These are phyloP conservation scores for Notiomystis cincta DNA, from an alignment of 2,113 vertebrate genomes.

Conservation along the genomic window DNA sequence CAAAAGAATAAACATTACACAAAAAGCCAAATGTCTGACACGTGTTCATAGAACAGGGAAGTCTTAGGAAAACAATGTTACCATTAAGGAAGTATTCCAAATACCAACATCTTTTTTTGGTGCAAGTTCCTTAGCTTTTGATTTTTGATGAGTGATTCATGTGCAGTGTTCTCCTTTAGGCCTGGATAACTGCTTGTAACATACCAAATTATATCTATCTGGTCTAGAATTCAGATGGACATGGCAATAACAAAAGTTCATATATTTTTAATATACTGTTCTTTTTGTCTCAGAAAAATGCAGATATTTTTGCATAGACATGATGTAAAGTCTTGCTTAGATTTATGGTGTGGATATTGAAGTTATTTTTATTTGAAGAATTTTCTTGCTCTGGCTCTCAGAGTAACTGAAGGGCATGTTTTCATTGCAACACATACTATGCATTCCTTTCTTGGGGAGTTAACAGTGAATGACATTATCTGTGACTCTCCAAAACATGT, in stretches of 20 bases:
- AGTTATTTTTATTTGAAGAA: conserved; percentile 1
- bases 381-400: neutral
- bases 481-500: neutral
- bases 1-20: neutral
- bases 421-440: neutral
- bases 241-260: neutral
- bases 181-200: neutral
- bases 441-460: neutral
- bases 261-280: neutral
- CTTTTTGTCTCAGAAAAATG: neutral
- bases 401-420: neutral
- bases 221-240: neutral
- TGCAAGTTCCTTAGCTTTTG: neutral
- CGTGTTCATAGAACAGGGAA: neutral
- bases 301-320: neutral
- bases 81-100: neutral
- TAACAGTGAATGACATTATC: conserved; percentile 5
- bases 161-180: neutral
- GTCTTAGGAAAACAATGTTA: neutral
- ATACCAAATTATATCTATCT: neutral
- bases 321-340: neutral
- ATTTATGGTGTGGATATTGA: neutral
- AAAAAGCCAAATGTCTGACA: neutral
- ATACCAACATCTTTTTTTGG: neutral
- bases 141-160: neutral